Conservation (phyloP, 2,888 invertebrate species). For the Anaspis maculata region DNA sequence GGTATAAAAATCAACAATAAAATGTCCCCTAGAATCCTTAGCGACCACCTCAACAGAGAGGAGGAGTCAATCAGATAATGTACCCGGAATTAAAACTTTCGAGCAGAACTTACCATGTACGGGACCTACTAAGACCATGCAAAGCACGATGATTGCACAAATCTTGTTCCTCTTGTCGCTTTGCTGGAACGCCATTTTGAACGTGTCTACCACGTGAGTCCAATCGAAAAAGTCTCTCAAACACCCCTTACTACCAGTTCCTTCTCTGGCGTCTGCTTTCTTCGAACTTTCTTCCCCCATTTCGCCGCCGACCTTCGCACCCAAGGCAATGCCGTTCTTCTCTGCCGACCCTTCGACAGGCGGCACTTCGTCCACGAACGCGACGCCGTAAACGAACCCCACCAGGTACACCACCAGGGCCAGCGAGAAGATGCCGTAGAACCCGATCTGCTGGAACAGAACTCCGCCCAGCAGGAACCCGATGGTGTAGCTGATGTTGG, state of each 20-base stretch:
- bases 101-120: conserved; percentile 74
- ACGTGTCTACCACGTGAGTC: conserved; percentile 63
- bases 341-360: conserved; percentile 36
- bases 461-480: conserved; percentile 46
- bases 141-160: conserved; percentile 63
- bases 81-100: no score
- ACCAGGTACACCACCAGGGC: conserved; percentile 20
- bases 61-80: no score
- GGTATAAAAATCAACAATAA: no score
- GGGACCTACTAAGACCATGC: conserved; percentile 74
- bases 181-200: conserved; percentile 65
- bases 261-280: no score
- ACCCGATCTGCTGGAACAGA: conserved; percentile 37
- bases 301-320: neutral
- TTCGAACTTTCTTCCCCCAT: neutral
- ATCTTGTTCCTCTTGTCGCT: conserved; percentile 65
- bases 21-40: no score
- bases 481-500: conserved; percentile 45
- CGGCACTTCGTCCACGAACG: conserved; percentile 23
- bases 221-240: conserved; percentile 55
- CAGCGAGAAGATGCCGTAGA: conserved; percentile 27
- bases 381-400: conserved; percentile 23
- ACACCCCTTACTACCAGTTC: conserved; percentile 18
- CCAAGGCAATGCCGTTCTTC: no score
- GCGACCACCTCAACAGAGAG: no score